Base-by-base conservation (phyloP, 2,888 invertebrate genomes). In the Ichneumoninae sp. region DNA sequence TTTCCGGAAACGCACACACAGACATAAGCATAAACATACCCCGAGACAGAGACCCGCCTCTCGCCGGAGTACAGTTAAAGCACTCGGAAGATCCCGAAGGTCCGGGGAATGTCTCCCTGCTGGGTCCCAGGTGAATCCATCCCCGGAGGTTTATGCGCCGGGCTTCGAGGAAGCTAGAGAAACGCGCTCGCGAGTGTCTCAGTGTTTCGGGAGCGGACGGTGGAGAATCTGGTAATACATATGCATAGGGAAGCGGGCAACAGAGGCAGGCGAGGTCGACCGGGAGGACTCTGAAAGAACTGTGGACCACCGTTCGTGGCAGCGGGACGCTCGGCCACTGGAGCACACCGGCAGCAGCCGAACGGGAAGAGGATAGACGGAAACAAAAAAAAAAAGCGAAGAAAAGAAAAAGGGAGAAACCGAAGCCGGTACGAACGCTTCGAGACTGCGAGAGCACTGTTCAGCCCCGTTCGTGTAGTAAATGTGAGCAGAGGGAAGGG, bases 71-170 rank as follows among this genome's bases (percentile, higher is more conserved):
- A 16, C 44, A 44, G 16, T 44, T 4, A 16, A 44, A 76, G 68
- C 62, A 84, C 72, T 65, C 76, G 62, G 44, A 80, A 44, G 66
- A 19, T 70, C 44, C 77, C 62, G 33, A 36, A 50, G 50, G 52
- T 65, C 68, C 69, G 47, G 30, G 30, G 44, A 57, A 60, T 47
- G 36, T 81, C 74, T 78, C 52, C 66, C 68, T 71, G 72, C 57
- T 77, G 36, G 68, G 68, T 77, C 80, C 69, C 79, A 19, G 74
- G 30, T 71, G 82, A 80, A 79, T 84, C 75, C 50, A 62, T 30
- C 57, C 62, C 3, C 65, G 54, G 66, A n/a, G 57, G 40, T 74
- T 74, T 74, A 62, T 62, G 44, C 62, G 33, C 1, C 1, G 26
- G 6, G 4, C n/a, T 33, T 16, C 40, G 47, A 13, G 26, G 16